A percentile compares a stretch with the other conserved stretches of the same genome.
Conservation (phyloP, 1,140 invertebrate species). For the Hesperophylax magnus region DNA sequence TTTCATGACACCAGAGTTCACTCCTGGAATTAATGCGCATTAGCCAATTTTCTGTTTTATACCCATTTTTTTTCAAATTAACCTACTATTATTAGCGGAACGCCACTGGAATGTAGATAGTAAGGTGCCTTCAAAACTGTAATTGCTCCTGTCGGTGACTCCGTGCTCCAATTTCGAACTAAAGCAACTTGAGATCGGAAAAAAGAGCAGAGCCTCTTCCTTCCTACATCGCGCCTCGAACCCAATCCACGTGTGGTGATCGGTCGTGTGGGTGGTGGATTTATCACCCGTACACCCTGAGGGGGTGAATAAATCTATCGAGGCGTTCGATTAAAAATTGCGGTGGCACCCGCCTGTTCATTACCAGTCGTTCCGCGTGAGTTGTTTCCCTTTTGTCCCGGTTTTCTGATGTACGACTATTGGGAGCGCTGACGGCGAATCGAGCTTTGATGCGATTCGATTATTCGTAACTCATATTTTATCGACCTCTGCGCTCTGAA, state of each 20-base stretch:
- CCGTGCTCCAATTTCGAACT: not conserved
- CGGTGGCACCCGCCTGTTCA: constrained; percentile 40
- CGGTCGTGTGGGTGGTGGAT: not conserved
- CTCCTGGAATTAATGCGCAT: too few relatives aligned
- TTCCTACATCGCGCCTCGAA: not conserved
- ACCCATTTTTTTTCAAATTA: too few relatives aligned
- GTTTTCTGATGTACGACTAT: constrained; percentile 3
- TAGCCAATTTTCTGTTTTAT: too few relatives aligned
- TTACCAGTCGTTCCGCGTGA: constrained; percentile 24
- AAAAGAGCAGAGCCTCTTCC: too few relatives aligned
- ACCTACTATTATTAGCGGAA: too few relatives aligned
- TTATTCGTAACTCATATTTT: too few relatives aligned
- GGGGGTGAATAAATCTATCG: constrained; percentile 31
- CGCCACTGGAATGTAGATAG: too few relatives aligned
- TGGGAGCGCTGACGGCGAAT: constrained; percentile 5
- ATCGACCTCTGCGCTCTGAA: too few relatives aligned
- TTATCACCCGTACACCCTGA: constrained; percentile 9
- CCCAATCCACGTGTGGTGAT: not conserved
- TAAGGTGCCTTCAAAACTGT: not conserved
- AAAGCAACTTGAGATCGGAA: constrained; percentile 1
- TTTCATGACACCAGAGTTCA: too few relatives aligned
- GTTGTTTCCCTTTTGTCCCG: constrained; percentile 31
- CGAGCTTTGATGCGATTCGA: constrained; percentile 2
- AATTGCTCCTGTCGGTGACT: constrained; percentile 26
- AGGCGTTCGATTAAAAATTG: constrained; percentile 44